These are phyloP conservation scores for Orthonevra nobilis DNA, from an alignment of 2,888 invertebrate genomes.

Conservation along the genomic window DNA sequence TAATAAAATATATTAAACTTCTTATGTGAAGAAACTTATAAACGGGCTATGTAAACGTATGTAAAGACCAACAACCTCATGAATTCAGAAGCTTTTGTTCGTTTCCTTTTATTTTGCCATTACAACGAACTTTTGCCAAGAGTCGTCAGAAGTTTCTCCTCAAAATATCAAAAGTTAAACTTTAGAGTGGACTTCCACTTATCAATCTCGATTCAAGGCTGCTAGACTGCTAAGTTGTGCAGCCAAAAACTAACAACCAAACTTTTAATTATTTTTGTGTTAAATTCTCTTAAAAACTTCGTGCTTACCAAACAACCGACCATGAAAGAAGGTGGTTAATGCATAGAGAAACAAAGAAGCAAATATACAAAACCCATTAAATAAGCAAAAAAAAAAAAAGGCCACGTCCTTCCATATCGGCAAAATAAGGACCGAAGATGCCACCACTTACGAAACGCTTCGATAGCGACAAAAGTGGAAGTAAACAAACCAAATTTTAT, in stretches of 20 bases:
- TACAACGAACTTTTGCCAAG: constrained; percentile 53
- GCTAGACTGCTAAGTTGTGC: constrained; percentile 29
- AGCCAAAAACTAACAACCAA: constrained; percentile 43
- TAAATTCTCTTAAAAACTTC: constrained; percentile 64
- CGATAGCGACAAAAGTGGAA: constrained; percentile 39
- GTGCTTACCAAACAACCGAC: constrained; percentile 61
- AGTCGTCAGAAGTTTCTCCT: constrained; percentile 49
- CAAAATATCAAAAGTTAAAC: constrained; percentile 59
- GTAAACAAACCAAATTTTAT: constrained; percentile 56
- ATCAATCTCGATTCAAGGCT: constrained; percentile 55
- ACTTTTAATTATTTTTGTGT: constrained; percentile 69
- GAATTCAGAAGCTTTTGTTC: no score
- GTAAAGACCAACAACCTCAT: no score
- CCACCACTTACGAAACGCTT: constrained; percentile 47
- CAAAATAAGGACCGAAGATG: constrained; percentile 31
- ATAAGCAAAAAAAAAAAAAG: constrained; percentile 45
- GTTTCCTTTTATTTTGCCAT: no score
- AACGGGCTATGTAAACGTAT: no score
- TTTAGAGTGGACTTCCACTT: constrained; percentile 55
- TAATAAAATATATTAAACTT: no score
- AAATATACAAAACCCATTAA: constrained; percentile 43
- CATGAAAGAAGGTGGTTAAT: constrained; percentile 41
- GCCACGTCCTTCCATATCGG: constrained; percentile 23
- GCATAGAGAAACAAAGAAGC: constrained; percentile 48
- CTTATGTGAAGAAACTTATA: no score